phyloP scores from a whole-genome alignment of 2,888 invertebrate species.

The Cataglyphis albicans region DNA sequence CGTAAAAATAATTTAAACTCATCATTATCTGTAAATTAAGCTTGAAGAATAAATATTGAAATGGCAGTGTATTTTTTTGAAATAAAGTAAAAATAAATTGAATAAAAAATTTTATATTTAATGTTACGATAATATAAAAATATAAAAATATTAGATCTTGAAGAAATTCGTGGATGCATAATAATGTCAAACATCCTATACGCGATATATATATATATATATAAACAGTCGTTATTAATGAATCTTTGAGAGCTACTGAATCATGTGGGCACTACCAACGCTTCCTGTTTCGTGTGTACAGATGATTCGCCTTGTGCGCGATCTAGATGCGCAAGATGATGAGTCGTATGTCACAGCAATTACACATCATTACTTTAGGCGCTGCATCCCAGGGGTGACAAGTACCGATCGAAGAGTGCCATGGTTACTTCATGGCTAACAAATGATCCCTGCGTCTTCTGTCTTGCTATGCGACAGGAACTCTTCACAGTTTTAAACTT shows the following conservation, averaged over 20 bases:
- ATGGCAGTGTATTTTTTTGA: neutral
- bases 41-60: neutral
- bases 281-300: neutral
- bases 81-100: neutral
- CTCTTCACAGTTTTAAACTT: slow-evolving; percentile 35
- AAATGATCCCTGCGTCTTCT: slow-evolving; percentile 32
- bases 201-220: neutral
- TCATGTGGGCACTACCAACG: neutral
- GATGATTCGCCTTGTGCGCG: slow-evolving; percentile 4
- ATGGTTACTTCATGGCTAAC: slow-evolving; percentile 63
- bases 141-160: neutral
- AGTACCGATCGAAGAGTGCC: slow-evolving; percentile 59
- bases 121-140: neutral
- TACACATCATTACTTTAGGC: slow-evolving; percentile 43
- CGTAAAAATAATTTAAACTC: neutral
- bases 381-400: slow-evolving; percentile 59
- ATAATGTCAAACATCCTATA: neutral
- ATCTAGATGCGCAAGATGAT: slow-evolving; percentile 45
- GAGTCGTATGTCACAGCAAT: slow-evolving; percentile 31
- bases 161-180: neutral
- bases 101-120: neutral
- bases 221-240: neutral
- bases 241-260: slow-evolving; percentile 18
- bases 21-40: neutral
- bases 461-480: neutral